A percentile compares a stretch with the other conserved stretches of the same genome.
phyloP scores from a whole-genome alignment of 2,113 vertebrate genomes.

The Sorex araneus region DNA sequence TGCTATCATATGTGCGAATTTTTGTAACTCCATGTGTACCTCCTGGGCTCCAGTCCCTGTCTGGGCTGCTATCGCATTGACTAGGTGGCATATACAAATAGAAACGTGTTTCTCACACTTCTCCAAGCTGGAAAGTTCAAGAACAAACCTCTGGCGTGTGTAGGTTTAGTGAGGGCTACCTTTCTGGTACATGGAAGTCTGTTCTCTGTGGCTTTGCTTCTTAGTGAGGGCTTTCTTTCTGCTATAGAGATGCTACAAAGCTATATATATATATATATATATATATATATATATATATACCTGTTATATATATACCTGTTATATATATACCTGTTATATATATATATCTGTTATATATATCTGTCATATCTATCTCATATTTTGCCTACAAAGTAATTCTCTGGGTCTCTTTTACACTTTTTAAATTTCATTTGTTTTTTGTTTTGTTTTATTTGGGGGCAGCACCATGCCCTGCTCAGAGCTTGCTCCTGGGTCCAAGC shows the following conservation, averaged over 20 bases:
- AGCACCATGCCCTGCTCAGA: too few relatives aligned
- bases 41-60: not conserved
- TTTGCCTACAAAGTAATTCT: not conserved
- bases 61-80: not conserved
- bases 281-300: too few relatives aligned
- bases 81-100: not conserved
- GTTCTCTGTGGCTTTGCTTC: not conserved
- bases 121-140: not conserved
- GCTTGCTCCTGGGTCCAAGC: too few relatives aligned
- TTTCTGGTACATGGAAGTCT: not conserved
- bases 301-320: too few relatives aligned
- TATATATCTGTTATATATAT: too few relatives aligned
- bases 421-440: too few relatives aligned
- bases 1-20: not conserved
- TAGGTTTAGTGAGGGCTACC: not conserved
- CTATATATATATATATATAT: too few relatives aligned
- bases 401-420: not conserved
- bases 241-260: too few relatives aligned
- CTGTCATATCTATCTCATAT: too few relatives aligned
- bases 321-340: too few relatives aligned
- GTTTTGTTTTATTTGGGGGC: too few relatives aligned
- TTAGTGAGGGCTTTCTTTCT: too few relatives aligned
- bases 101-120: not conserved
- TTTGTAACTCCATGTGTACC: not conserved
- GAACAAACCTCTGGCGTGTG: not conserved